phyloP scores from a whole-genome alignment of 1,140 invertebrate genomes.

The Drosophila navojoa region DNA sequence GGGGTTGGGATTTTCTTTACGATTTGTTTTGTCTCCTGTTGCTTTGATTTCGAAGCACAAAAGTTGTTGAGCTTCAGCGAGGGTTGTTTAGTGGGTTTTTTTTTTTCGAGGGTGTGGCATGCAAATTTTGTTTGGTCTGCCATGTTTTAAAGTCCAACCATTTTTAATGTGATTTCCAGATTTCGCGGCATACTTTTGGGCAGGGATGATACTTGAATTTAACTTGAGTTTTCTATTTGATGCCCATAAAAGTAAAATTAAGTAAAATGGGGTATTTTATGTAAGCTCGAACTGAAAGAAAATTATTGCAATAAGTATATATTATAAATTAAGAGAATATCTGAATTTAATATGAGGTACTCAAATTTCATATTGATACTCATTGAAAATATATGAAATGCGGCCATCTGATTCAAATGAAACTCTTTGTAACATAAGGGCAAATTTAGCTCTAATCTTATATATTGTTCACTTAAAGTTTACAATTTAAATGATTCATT shows the following conservation, averaged over 20 bases:
- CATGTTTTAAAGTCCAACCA: constrained; percentile 43
- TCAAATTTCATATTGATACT: neutral
- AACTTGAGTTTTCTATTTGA: neutral
- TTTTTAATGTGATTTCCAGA: constrained; percentile 22
- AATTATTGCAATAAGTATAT: no score
- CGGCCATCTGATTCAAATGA: neutral
- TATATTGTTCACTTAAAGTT: no score
- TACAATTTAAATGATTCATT: no score
- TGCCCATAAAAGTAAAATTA: neutral
- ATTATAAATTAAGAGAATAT: no score
- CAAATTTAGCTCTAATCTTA: no score
- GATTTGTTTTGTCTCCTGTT: constrained; percentile 13
- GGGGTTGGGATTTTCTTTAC: neutral
- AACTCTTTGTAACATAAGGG: no score
- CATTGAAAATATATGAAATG: neutral
- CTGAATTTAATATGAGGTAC: no score
- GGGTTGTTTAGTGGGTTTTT: neutral
- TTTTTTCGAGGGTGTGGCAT: constrained; percentile 28
- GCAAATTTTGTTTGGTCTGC: constrained; percentile 10
- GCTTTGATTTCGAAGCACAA: constrained; percentile 67
- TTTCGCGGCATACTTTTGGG: constrained; percentile 39
- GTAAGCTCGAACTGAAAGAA: no score
- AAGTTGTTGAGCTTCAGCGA: constrained; percentile 16
- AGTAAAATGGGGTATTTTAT: no score
- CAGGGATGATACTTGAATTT: neutral